Conservation (phyloP, 2,888 invertebrate species). For the Chymomyza procnemis region DNA sequence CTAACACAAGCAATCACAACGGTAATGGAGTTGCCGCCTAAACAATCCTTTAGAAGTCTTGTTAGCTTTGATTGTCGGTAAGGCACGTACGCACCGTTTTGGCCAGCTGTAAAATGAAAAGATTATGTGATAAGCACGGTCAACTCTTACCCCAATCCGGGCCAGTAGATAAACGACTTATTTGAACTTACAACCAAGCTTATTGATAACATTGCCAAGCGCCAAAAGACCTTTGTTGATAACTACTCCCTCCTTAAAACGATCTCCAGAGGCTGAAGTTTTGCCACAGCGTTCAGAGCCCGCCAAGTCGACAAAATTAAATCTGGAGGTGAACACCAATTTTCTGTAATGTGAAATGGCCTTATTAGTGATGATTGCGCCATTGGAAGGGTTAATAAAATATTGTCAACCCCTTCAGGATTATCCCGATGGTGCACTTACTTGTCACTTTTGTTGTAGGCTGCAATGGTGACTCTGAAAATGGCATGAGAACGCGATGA, state of each 20-base stretch:
- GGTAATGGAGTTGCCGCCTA: conserved; percentile 96
- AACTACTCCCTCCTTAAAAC: conserved; percentile 93
- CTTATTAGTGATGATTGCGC: too few species aligned
- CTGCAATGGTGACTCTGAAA: conserved; percentile 86
- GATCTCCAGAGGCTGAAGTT: conserved; percentile 91
- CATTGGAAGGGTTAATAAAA: too few species aligned
- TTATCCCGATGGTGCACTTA: too few species aligned
- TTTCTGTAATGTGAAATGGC: conserved; percentile 79
- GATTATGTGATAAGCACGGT: too few species aligned
- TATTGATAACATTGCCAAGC: conserved; percentile 95
- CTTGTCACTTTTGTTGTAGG: conserved; percentile 83
- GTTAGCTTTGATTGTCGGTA: conserved; percentile 96
- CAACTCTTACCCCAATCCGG: too few species aligned
- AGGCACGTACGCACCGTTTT: conserved; percentile 84
- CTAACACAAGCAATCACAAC: conserved; percentile 97
- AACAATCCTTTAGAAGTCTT: conserved; percentile 92
- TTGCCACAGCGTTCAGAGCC: conserved; percentile 94
- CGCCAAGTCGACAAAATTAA: conserved; percentile 94
- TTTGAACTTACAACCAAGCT: conserved; percentile 85
- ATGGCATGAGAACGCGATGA: conserved; percentile 95
- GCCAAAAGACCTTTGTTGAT: conserved; percentile 95
- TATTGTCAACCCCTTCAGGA: too few species aligned
- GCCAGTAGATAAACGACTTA: too few species aligned
- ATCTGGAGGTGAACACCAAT: conserved; percentile 88
- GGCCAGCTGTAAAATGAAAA: conserved; percentile 42